Conservation (phyloP, 2,113 vertebrate species). For the Platanista minor region DNA sequence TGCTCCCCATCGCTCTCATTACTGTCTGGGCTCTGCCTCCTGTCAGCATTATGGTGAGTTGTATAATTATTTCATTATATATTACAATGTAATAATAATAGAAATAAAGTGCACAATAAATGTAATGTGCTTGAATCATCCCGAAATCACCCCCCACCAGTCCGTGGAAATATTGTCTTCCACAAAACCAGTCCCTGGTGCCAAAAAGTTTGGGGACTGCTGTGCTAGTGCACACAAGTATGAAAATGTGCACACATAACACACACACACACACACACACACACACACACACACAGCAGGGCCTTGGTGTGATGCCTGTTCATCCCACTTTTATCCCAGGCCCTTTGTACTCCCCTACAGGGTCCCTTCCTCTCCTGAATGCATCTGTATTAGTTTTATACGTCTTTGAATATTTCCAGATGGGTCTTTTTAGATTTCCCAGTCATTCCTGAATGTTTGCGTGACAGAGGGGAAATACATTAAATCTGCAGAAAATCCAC, state of each 20-base stretch:
- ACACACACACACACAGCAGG: background rate
- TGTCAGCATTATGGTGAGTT: too few relatives aligned
- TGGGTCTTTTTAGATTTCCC: background rate
- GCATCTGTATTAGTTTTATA: background rate
- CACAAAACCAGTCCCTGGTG: too few relatives aligned
- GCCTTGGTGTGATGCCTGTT: background rate
- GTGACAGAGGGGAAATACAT: background rate
- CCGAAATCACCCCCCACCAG: too few relatives aligned
- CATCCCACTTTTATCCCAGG: background rate
- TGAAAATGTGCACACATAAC: background rate
- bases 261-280: too few relatives aligned
- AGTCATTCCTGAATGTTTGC: background rate
- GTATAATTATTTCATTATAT: too few relatives aligned
- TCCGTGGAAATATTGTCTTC: too few relatives aligned
- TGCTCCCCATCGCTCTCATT: too few relatives aligned
- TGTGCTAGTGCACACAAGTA: background rate
- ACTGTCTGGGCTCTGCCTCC: too few relatives aligned
- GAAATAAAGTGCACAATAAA: too few relatives aligned
- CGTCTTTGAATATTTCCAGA: background rate
- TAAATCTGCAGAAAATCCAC: constrained; percentile 44
- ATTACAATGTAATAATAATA: too few relatives aligned
- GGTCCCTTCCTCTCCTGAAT: background rate
- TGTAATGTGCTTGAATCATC: too few relatives aligned
- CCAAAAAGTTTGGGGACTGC: too few relatives aligned
- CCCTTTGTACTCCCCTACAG: background rate